Evolutionary conservation across 2,113 vertebrate genomes (phyloP), one percentile per base, ranked within the genome.

Genomic region (Mungos mungo): DNA sequence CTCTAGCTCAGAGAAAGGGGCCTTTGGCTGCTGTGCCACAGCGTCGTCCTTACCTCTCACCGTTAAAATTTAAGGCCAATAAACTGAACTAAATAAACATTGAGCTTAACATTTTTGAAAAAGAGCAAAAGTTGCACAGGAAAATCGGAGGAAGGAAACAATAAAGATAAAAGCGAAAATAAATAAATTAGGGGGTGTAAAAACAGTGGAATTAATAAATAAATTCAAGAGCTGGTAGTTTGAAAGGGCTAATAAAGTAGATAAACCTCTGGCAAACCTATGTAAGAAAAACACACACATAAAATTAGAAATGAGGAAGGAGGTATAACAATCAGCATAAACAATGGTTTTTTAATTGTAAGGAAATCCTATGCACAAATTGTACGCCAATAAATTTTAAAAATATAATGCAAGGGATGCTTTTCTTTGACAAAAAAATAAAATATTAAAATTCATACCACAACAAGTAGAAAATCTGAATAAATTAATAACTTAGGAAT

Each of bases 211-310:
- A 96, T 90, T 93, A 96, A 97, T 96, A 97, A 96, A 96, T 96
- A 97, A 83, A 92, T 95, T 96, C 92, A 92, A 96, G 79, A 96
- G 29, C 83, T 85, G 41, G 60, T 81, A 92, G 68, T 69, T 87
- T 95, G 79, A 96, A 97, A 97, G 74, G 41, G 29, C 97, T 96
- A 97, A 97, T 96, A 98, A 98, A 97, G 35, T 97, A 97, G 72
- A 93, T 95, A 93, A 97, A 93, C 93, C 79, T 89, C 89, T 83
- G 82, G 65, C 87, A 97, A 96, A 84, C 71, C 71, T 93, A 81
- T 90, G 79, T 76, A 97, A 96, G 93, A 80, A 96, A 97, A 95
- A 92, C 63, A 95, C 27, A 65, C 60, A 89, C 82, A 96, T 92
- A 97, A 98, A 97, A 96, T 82, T 80, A 96, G 83, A 97, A 92